Evolutionary conservation across 2,888 invertebrate genomes (phyloP).

Genomic region (Rapana venosa): DNA sequence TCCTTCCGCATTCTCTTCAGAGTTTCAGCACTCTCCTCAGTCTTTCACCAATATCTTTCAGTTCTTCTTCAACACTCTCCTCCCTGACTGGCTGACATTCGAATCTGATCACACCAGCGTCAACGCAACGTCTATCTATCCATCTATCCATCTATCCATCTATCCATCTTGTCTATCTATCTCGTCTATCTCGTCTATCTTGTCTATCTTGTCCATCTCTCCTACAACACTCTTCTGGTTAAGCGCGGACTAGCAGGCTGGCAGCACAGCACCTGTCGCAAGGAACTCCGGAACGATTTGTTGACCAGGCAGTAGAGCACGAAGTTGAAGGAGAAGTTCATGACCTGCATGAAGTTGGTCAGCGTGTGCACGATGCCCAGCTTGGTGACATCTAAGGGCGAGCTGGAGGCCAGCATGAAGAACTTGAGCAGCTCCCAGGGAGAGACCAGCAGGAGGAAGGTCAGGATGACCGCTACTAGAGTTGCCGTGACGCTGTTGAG

Average conservation of each 20-base stretch:
- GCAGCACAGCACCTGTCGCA: constrained; percentile 61
- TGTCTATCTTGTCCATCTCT: neutral
- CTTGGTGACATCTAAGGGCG: constrained; percentile 41
- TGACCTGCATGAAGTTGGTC: constrained; percentile 73
- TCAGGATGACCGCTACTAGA: constrained; percentile 70
- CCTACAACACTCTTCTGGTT: neutral
- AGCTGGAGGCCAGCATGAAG: constrained; percentile 54
- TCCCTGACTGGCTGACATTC: too few relatives aligned
- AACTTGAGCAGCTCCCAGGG: constrained; percentile 74
- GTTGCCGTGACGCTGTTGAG: constrained; percentile 74
- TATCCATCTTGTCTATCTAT: neutral
- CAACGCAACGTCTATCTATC: neutral
- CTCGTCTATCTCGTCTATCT: neutral
- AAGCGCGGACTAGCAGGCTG: constrained; percentile 46
- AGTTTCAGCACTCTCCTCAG: too few relatives aligned
- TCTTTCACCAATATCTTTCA: too few relatives aligned
- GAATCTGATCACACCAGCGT: neutral
- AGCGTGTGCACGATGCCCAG: constrained; percentile 55
- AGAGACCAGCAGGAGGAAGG: constrained; percentile 73
- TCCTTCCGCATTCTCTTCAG: too few relatives aligned
- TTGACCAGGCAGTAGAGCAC: constrained; percentile 96
- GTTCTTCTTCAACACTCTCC: too few relatives aligned
- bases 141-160: neutral
- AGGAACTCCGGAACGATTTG: constrained; percentile 87
- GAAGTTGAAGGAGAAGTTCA: constrained; percentile 85